Percentiles rank a stretch among this genome's conserved stretches.
These are phyloP conservation scores for Polypedilum pembai DNA, from an alignment of 1,140 invertebrate genomes.

Conservation along the genomic window DNA sequence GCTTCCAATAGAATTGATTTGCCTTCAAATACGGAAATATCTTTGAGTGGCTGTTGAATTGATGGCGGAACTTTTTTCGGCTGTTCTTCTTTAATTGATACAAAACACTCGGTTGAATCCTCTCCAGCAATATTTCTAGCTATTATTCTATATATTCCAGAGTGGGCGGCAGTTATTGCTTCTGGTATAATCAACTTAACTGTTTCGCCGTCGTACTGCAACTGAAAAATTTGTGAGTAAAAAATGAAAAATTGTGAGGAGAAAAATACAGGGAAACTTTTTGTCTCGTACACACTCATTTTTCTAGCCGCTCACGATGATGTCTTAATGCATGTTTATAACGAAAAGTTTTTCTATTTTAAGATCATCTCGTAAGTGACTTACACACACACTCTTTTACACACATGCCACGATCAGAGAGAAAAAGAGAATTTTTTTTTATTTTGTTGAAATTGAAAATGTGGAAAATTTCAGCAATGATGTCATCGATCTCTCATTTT, in stretches of 20 bases:
- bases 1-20: conserved; percentile 64
- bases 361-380: conserved; percentile 25
- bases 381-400: no score
- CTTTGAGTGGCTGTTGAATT: conserved; percentile 62
- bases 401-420: background rate
- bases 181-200: conserved; percentile 59
- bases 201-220: conserved; percentile 52
- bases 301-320: background rate
- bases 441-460: background rate
- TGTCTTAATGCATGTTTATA: conserved; percentile 21
- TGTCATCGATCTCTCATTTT: background rate
- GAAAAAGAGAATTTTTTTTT: no score
- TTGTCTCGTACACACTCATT: background rate
- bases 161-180: conserved; percentile 60
- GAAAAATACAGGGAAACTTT: conserved; percentile 15
- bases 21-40: conserved; percentile 62
- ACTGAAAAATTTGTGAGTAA: no score
- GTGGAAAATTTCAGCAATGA: conserved; percentile 6
- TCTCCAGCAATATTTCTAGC: conserved; percentile 59
- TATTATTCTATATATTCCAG: conserved; percentile 57
- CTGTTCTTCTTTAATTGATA: conserved; percentile 61
- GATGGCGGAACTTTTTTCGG: conserved; percentile 62
- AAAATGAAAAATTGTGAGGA: conserved; percentile 30
- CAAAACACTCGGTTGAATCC: conserved; percentile 52
- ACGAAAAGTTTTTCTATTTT: conserved; percentile 20